phyloP scores from a whole-genome alignment of 2,888 invertebrate species.

The Crepidodera aurea region DNA sequence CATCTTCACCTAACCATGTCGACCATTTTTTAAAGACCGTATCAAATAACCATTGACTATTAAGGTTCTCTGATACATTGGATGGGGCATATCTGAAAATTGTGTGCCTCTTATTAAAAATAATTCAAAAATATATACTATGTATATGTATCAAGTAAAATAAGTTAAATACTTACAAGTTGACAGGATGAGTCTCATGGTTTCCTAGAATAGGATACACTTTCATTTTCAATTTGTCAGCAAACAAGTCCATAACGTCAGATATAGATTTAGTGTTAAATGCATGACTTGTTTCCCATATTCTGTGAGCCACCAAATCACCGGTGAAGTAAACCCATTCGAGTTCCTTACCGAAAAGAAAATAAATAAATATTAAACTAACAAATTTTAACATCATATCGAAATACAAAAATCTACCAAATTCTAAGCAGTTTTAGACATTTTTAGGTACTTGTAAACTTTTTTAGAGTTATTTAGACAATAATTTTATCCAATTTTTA shows the following conservation, averaged over 20 bases:
- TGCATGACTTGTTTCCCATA: slow-evolving; percentile 81
- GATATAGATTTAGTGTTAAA: slow-evolving; percentile 69
- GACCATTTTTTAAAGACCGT: slow-evolving; percentile 75
- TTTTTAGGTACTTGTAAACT: too few relatives aligned
- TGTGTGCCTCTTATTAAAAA: not conserved
- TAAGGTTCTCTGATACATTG: slow-evolving; percentile 35
- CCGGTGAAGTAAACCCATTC: slow-evolving; percentile 84
- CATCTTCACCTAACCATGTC: slow-evolving; percentile 67
- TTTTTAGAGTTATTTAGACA: too few relatives aligned
- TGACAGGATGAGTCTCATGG: slow-evolving; percentile 78
- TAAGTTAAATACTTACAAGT: slow-evolving; percentile 77
- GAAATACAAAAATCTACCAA: too few relatives aligned
- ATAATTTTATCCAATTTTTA: too few relatives aligned
- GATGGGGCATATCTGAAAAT: slow-evolving; percentile 29
- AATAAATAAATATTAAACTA: not conserved
- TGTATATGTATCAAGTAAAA: too few relatives aligned
- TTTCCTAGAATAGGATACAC: slow-evolving; percentile 73
- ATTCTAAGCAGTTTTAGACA: too few relatives aligned
- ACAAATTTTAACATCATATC: too few relatives aligned
- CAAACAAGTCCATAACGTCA: slow-evolving; percentile 62
- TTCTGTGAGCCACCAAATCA: slow-evolving; percentile 84
- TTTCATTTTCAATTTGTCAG: slow-evolving; percentile 61
- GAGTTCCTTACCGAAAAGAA: slow-evolving; percentile 57
- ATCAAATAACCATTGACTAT: slow-evolving; percentile 79
- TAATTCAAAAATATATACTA: too few relatives aligned